Percentiles rank a stretch among this genome's conserved stretches.
phyloP scores from a whole-genome alignment of 2,113 vertebrate species.

The Sinocyclocheilus grahami region DNA sequence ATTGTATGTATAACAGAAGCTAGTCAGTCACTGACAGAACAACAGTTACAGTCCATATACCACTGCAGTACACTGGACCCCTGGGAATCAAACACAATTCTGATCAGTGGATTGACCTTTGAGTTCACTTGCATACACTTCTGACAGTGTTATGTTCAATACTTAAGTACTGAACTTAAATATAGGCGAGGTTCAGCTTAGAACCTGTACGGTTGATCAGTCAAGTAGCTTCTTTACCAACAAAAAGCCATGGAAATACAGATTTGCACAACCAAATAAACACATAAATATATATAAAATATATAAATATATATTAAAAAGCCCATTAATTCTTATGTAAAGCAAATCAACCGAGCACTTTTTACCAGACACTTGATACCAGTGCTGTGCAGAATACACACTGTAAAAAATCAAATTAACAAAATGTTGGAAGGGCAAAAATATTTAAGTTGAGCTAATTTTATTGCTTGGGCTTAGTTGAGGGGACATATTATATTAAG shows the following conservation, averaged over 20 bases:
- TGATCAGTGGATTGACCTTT: not conserved
- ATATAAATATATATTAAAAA: not conserved
- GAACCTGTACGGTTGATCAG: not conserved
- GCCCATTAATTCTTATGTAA: not conserved
- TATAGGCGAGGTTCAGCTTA: not conserved
- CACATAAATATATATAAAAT: not conserved
- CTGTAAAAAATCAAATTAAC: too few relatives aligned
- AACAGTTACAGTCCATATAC: not conserved
- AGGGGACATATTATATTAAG: too few relatives aligned
- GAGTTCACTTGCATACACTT: not conserved
- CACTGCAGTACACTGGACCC: not conserved
- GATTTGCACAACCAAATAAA: not conserved
- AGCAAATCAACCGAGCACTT: not conserved
- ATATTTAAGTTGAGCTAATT: too few relatives aligned
- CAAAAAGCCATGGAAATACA: not conserved
- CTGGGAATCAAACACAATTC: not conserved
- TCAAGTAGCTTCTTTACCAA: not conserved
- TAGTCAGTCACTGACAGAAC: constrained; percentile 11
- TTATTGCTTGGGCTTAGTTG: too few relatives aligned
- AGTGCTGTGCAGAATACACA: not conserved
- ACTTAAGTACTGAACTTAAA: not conserved
- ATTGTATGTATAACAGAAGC: constrained; percentile 16
- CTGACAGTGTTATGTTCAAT: not conserved
- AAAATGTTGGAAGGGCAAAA: too few relatives aligned
- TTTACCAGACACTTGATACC: not conserved